A percentile compares a stretch with the other conserved stretches of the same genome.
Conservation (phyloP, 2,888 invertebrate species). For the Thumatha senex region DNA sequence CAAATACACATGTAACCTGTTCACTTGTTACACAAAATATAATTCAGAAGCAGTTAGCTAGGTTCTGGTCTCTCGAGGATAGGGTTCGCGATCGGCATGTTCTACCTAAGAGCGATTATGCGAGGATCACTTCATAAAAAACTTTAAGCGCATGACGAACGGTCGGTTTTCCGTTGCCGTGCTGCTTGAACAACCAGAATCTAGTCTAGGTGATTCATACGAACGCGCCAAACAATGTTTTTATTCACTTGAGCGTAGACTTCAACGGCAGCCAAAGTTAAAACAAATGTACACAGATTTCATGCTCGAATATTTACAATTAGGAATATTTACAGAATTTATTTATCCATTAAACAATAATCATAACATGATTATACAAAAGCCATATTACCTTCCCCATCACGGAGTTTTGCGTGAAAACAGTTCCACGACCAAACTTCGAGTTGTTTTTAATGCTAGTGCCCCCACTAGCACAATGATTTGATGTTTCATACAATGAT, state of each 20-base stretch:
- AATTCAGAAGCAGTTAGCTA: slow-evolving; percentile 6
- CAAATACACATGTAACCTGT: background rate
- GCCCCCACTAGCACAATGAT: too few species aligned
- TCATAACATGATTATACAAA: too few species aligned
- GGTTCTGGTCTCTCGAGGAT: slow-evolving; percentile 22
- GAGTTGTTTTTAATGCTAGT: too few species aligned
- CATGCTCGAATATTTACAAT: too few species aligned
- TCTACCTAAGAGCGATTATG: slow-evolving; percentile 16
- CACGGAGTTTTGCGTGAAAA: too few species aligned
- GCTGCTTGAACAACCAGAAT: background rate
- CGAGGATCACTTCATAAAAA: slow-evolving; percentile 19
- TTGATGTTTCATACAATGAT: too few species aligned
- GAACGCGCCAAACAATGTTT: background rate
- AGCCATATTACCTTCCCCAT: too few species aligned
- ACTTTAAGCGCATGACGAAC: slow-evolving; percentile 13
- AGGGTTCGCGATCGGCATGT: slow-evolving; percentile 3
- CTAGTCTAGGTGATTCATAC: background rate
- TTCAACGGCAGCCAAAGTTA: background rate
- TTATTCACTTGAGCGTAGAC: background rate
- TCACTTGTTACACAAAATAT: background rate
- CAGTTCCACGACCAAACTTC: too few species aligned
- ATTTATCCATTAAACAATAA: too few species aligned
- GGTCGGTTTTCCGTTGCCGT: background rate
- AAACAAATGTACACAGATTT: too few species aligned
- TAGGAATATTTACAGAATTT: too few species aligned